phyloP scores from a whole-genome alignment of 2,113 vertebrate species.

The Phrynosoma blainvillii region DNA sequence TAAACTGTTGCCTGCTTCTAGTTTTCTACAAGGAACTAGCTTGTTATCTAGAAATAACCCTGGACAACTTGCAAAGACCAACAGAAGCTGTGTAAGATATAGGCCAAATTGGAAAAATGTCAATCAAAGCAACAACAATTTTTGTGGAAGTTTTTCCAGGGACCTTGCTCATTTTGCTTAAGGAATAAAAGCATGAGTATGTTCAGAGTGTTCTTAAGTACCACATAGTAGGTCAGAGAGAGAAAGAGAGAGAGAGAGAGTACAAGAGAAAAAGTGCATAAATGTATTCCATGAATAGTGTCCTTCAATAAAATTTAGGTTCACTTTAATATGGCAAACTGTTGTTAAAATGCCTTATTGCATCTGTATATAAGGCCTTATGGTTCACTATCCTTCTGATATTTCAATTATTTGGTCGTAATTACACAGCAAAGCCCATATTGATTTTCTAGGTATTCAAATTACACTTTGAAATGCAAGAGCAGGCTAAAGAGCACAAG shows the following conservation, averaged over 20 bases:
- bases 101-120: slow-evolving; percentile 6
- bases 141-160: slow-evolving; percentile 27
- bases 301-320: slow-evolving; percentile 59
- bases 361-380: slow-evolving; percentile 62
- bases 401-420: slow-evolving; percentile 78
- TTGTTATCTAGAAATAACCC: slow-evolving; percentile 52
- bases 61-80: slow-evolving; percentile 48
- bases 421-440: slow-evolving; percentile 76
- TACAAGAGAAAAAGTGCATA: slow-evolving; percentile 19
- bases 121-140: background rate
- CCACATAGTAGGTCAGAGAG: no score
- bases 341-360: slow-evolving; percentile 64
- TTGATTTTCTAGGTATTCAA: slow-evolving; percentile 78
- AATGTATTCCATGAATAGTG: slow-evolving; percentile 57
- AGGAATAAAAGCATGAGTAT: slow-evolving; percentile 25
- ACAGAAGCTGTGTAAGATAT: slow-evolving; percentile 10
- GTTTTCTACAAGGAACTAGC: slow-evolving; percentile 27
- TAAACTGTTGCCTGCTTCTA: slow-evolving; percentile 21
- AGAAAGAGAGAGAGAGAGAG: no score
- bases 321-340: slow-evolving; percentile 48
- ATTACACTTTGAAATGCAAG: slow-evolving; percentile 68
- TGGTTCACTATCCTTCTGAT: slow-evolving; percentile 74
- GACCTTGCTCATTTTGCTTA: slow-evolving; percentile 21
- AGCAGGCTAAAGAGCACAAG: slow-evolving; percentile 52
- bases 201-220: slow-evolving; percentile 32